Percentiles rank a stretch among this genome's conserved stretches.
Evolutionary conservation across 1,140 invertebrate species (phyloP).

Genomic region (Drosophila pectinifera): DNA sequence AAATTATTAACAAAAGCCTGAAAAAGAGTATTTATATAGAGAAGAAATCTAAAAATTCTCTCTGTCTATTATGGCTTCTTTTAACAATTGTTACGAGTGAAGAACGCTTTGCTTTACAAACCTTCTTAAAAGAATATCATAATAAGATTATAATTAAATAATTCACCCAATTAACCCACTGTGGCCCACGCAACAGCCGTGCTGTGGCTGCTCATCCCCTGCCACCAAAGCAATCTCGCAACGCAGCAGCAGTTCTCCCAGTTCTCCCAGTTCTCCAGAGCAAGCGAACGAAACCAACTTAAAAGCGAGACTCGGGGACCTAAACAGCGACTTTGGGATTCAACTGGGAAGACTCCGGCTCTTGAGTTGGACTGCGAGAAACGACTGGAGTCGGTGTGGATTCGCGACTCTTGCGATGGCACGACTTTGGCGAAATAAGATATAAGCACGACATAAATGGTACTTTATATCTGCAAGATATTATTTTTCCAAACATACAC

Average conservation of each 20-base stretch:
- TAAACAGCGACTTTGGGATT: conserved; percentile 28
- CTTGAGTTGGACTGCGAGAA: conserved; percentile 6
- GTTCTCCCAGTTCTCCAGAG: conserved; percentile 17
- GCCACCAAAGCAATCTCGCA: conserved; percentile 44
- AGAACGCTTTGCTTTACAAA: conserved; percentile 2
- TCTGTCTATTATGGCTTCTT: not conserved
- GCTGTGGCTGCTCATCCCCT: conserved; percentile 2
- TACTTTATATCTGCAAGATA: conserved; percentile 83
- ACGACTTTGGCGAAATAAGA: conserved; percentile 81
- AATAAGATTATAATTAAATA: conserved; percentile 8
- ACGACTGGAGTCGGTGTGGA: conserved; percentile 6
- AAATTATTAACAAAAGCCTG: too few relatives aligned
- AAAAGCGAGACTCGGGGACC: conserved; percentile 9
- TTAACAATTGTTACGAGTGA: too few relatives aligned
- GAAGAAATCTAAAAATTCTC: not conserved
- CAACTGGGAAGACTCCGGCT: conserved; percentile 18
- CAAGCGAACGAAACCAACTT: conserved; percentile 12
- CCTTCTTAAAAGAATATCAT: not conserved
- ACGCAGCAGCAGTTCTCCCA: conserved; percentile 41
- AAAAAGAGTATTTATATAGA: not conserved
- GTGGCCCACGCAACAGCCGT: conserved; percentile 35
- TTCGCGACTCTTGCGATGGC: conserved; percentile 48
- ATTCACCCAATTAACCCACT: conserved; percentile 21
- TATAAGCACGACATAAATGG: conserved; percentile 84
- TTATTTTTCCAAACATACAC: conserved; percentile 84